phyloP scores from a whole-genome alignment of 2,797 vertebrate genomes.

The Mareca penelope region DNA sequence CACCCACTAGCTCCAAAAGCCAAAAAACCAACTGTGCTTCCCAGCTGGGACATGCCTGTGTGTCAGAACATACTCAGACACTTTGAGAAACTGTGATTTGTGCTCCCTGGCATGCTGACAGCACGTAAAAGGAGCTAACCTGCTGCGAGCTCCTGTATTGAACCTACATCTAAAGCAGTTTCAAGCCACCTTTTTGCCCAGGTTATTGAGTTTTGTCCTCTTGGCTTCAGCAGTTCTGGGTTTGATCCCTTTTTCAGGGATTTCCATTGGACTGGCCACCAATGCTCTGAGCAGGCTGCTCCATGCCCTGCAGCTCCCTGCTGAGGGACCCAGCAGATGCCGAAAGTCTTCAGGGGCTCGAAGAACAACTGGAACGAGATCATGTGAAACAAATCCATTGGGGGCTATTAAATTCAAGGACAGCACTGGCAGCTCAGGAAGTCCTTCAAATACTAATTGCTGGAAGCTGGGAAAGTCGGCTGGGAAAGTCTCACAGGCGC shows the following conservation, averaged over 20 bases:
- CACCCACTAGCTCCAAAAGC: background rate
- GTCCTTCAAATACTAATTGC: background rate
- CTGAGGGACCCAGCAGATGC: background rate
- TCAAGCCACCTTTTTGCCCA: background rate
- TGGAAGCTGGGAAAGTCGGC: constrained; percentile 55
- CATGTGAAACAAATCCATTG: background rate
- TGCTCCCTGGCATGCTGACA: background rate
- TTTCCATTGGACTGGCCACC: accelerated
- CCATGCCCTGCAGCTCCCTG: background rate
- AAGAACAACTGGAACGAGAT: background rate
- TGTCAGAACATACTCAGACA: background rate
- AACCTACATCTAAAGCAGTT: background rate
- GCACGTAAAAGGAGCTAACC: background rate
- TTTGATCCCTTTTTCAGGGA: background rate
- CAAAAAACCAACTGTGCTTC: background rate
- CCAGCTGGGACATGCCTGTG: background rate
- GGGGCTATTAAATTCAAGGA: constrained; percentile 2
- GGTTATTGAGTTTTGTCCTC: background rate
- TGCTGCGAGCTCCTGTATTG: background rate
- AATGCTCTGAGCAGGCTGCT: background rate
- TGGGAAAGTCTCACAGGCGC: background rate
- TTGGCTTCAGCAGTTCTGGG: background rate
- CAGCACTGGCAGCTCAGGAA: constrained; percentile 14
- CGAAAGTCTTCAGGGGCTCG: accelerated
- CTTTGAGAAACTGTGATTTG: accelerated